These are phyloP conservation scores for Iguana delicatissima DNA, from an alignment of 2,797 vertebrate species.

Conservation along the genomic window DNA sequence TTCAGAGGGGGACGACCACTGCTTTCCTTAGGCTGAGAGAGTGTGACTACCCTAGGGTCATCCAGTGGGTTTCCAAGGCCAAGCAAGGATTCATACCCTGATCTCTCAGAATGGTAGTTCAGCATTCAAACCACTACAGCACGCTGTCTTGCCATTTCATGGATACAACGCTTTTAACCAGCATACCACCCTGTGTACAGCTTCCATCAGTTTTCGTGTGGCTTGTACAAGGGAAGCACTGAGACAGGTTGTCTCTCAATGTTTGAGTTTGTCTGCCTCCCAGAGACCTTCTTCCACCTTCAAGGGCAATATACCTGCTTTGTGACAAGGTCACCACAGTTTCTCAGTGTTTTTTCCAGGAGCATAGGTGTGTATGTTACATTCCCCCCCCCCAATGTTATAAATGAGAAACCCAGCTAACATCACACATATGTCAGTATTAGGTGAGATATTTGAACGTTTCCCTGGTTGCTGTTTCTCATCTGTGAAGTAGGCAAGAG, in stretches of 20 bases:
- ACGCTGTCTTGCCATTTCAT: too few species aligned
- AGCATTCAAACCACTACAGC: too few species aligned
- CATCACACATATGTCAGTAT: not conserved
- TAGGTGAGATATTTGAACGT: not conserved
- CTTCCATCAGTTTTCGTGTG: not conserved
- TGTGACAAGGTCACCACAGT: too few species aligned
- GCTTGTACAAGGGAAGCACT: not conserved
- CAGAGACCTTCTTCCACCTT: not conserved
- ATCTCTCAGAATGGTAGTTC: not conserved
- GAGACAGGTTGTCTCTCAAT: not conserved
- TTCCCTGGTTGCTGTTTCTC: not conserved
- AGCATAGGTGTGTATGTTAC: not conserved
- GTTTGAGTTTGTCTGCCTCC: not conserved
- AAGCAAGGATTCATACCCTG: not conserved
- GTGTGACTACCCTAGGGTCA: too few species aligned
- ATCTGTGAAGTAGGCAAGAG: not conserved
- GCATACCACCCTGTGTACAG: too few species aligned
- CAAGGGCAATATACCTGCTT: not conserved
- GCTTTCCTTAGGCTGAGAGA: too few species aligned
- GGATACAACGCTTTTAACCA: too few species aligned
- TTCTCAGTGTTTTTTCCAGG: not conserved
- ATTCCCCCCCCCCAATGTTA: not conserved
- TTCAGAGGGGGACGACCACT: too few species aligned
- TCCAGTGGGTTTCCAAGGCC: too few species aligned
- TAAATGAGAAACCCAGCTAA: not conserved